These are phyloP conservation scores for Lycaena phlaeas DNA, from an alignment of 2,888 invertebrate species.

Conservation along the genomic window DNA sequence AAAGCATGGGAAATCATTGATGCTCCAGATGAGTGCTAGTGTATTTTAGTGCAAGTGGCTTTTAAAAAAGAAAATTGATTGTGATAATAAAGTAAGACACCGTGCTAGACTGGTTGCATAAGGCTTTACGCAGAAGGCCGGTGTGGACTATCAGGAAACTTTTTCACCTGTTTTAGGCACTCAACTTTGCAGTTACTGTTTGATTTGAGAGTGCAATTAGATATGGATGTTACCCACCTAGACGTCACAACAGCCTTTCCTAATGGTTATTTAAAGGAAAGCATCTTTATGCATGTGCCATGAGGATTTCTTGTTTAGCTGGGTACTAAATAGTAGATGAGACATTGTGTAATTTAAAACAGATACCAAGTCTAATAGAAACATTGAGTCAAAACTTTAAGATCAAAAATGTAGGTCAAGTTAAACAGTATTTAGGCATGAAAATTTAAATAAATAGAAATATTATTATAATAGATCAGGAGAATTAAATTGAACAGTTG, in stretches of 20 bases:
- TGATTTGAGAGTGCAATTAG: neutral
- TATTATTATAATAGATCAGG: neutral
- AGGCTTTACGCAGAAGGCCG: neutral
- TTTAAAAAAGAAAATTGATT: neutral
- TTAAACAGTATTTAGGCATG: slow-evolving; percentile 4
- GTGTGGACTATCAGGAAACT: neutral
- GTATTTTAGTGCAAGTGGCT: neutral
- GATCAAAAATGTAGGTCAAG: neutral
- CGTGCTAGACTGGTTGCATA: neutral
- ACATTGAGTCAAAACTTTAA: neutral
- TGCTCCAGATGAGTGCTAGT: neutral
- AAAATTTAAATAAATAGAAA: slow-evolving; percentile 2
- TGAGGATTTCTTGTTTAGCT: neutral
- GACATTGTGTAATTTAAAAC: neutral
- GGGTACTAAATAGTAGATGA: neutral
- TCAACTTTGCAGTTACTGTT: neutral
- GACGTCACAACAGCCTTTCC: neutral
- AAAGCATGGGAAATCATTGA: neutral
- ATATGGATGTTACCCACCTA: neutral
- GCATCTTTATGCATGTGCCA: neutral
- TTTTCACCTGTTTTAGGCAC: neutral
- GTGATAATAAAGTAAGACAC: neutral
- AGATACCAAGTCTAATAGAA: neutral
- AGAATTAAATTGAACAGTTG: slow-evolving; percentile 1
- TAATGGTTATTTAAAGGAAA: neutral